A percentile compares a stretch with the other conserved stretches of the same genome.
These are phyloP conservation scores for Papilio glaucus DNA, from an alignment of 1,140 invertebrate genomes.

Conservation along the genomic window DNA sequence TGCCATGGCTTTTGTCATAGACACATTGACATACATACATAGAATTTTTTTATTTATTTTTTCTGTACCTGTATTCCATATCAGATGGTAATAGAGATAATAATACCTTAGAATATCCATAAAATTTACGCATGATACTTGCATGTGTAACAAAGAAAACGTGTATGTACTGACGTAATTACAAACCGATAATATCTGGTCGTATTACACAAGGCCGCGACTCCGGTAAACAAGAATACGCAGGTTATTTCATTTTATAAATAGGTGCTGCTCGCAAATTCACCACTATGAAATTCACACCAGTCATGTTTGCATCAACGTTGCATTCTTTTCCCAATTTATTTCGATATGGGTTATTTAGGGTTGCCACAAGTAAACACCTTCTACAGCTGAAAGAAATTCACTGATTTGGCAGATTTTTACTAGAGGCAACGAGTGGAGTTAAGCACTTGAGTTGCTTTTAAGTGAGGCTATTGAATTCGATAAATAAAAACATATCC, in stretches of 20 bases:
- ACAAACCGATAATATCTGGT: conserved; percentile 22
- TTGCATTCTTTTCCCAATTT: no score
- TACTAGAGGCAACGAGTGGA: background rate
- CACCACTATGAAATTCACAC: no score
- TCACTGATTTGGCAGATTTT: background rate
- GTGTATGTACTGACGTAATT: background rate
- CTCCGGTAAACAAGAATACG: conserved; percentile 1
- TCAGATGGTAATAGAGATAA: background rate
- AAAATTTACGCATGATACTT: background rate
- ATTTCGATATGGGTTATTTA: no score
- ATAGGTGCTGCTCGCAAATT: no score
- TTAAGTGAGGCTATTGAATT: background rate
- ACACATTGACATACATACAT: no score
- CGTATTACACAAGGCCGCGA: conserved; percentile 21
- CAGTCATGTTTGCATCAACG: no score
- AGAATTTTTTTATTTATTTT: background rate
- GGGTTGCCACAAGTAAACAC: no score
- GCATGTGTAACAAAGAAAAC: conserved; percentile 1
- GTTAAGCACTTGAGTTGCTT: background rate
- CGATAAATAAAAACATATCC: no score
- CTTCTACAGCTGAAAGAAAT: no score
- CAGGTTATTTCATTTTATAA: background rate
- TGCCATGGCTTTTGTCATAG: conserved; percentile 17
- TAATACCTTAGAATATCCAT: background rate
- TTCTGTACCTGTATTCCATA: background rate